Conservation (phyloP, 2,113 vertebrate genomes). For the Meleagris gallopavo region DNA sequence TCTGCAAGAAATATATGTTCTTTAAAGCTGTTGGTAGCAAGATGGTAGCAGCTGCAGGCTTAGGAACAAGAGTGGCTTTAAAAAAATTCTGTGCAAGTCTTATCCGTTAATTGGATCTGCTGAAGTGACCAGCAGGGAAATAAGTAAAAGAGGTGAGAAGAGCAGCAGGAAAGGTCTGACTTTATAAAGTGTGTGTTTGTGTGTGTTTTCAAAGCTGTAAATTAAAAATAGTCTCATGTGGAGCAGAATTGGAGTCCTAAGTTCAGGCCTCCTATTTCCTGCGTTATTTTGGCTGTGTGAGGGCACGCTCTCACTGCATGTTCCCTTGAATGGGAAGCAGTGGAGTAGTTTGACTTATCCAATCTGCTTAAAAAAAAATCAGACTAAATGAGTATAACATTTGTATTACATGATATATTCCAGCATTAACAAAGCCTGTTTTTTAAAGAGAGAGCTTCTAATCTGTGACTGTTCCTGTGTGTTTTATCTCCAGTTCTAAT, state of each 20-base stretch:
- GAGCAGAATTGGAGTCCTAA: neutral
- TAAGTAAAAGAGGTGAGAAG: neutral
- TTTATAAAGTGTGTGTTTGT: constrained; percentile 8
- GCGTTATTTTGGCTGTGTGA: neutral
- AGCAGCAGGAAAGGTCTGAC: neutral
- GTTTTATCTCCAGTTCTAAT: neutral
- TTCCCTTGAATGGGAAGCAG: neutral
- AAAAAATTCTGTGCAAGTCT: constrained; percentile 21
- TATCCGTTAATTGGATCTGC: neutral
- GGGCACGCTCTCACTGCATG: neutral
- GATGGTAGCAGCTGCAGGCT: constrained; percentile 27
- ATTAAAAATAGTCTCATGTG: constrained; percentile 32
- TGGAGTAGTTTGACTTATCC: neutral
- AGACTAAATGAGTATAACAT: neutral
- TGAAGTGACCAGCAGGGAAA: constrained; percentile 10
- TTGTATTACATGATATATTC: neutral
- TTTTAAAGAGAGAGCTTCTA: neutral
- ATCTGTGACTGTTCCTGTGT: neutral
- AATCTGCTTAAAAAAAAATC: neutral
- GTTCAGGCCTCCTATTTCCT: neutral
- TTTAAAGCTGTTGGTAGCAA: constrained; percentile 14
- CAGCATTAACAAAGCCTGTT: neutral
- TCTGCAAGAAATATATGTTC: neutral
- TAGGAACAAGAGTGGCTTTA: neutral
- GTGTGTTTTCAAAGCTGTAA: constrained; percentile 30